phyloP scores from a whole-genome alignment of 2,113 vertebrate genomes.

The Burhinus oedicnemus region DNA sequence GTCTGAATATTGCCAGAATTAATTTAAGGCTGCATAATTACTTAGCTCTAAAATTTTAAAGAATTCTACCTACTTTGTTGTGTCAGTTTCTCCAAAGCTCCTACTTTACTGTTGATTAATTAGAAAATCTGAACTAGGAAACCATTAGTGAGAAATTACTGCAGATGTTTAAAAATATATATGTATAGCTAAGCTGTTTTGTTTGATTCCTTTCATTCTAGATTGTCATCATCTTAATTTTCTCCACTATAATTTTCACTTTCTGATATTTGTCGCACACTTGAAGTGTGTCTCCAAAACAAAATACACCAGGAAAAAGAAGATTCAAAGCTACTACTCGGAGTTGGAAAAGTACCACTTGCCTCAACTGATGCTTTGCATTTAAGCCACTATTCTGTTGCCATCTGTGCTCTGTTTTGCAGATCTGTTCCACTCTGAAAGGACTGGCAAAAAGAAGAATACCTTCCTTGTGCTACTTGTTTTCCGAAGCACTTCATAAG shows the following conservation, averaged over 20 bases:
- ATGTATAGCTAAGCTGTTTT: not conserved
- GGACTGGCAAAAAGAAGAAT: slow-evolving; percentile 16
- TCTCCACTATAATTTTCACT: not conserved
- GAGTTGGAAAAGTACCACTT: not conserved
- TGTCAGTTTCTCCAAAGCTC: not conserved
- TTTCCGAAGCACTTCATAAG: not conserved
- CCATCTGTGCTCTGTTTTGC: slow-evolving; percentile 27
- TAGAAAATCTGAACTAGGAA: not conserved
- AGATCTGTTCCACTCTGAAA: slow-evolving; percentile 28
- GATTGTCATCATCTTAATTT: not conserved
- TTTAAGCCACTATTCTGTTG: slow-evolving; percentile 11
- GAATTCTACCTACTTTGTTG: not conserved
- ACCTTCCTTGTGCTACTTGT: slow-evolving; percentile 31
- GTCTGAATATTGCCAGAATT: not conserved
- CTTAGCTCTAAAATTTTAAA: not conserved
- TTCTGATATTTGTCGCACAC: not conserved
- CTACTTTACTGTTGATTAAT: not conserved
- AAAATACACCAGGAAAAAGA: not conserved
- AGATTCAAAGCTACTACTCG: not conserved
- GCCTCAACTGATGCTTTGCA: not conserved
- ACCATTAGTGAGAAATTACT: not conserved
- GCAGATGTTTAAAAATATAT: not conserved
- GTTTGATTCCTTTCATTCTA: not conserved
- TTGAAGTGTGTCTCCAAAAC: not conserved
- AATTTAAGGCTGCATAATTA: not conserved